Evolutionary conservation across 2,797 vertebrate genomes (phyloP), one percentile per base, ranked within the genome.

Genomic region (Hylomyscus alleni): DNA sequence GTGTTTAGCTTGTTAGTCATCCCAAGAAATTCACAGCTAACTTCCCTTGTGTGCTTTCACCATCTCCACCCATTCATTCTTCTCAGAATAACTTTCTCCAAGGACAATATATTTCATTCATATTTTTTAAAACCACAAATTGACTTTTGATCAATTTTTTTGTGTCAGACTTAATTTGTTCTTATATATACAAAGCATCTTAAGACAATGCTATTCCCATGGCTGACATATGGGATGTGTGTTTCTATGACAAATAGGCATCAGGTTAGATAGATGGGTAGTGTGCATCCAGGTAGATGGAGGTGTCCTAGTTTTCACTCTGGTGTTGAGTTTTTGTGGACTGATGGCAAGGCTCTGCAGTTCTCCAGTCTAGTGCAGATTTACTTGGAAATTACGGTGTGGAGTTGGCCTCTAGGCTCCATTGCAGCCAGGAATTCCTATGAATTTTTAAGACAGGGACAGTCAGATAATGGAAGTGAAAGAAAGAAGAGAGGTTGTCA

Each of bases 351-450:
- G 26, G 83, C 14, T 12, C 15, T 58, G 12, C 1, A 29, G 60
- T 95, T 77, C 22, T 91, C 52, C 82, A 20, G 3, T 6, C 15
- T 87, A 58, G 34, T 69, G 40, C n/a, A 82, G 7, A 22, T 31
- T 95, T 22, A 88, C 91, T 69, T 94, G 31, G 37, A 72, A 96
- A 84, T 76, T 93, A 81, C 88, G 15, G 15, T 90, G 24, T 93
- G 50, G 58, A 72, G 62, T 69, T 58, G 50, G 54, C 22, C 44
- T 92, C 34, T 24, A 24, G 44, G 19, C 6, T 14, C 26, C 34
- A 54, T 65, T 90, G 80, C 34, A 24, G 37, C 14, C 9, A 40
- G 76, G 56, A 40, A n/a, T 80, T 95, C 69, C 52, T 90, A 14
- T 80, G 50, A 91, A 96, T 89, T 85, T 91, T 85, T 93, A 65